These are phyloP conservation scores for Sylvietta virens DNA, from an alignment of 2,113 vertebrate genomes.

Conservation along the genomic window DNA sequence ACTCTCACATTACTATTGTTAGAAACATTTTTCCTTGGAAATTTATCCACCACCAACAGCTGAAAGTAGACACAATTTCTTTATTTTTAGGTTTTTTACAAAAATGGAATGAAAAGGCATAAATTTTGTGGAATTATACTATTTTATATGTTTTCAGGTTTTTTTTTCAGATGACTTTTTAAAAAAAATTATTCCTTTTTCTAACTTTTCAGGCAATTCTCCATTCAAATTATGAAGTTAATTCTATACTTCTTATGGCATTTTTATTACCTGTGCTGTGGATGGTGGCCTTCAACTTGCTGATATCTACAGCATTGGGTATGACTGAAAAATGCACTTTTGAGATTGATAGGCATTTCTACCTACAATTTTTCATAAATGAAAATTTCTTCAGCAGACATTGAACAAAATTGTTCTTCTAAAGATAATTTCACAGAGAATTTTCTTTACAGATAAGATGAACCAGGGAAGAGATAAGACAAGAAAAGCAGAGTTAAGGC, in stretches of 20 bases:
- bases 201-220: neutral
- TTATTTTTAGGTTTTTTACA: neutral
- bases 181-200: neutral
- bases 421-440: neutral
- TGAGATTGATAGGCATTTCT: neutral
- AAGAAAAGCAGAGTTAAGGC: neutral
- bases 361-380: neutral
- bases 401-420: neutral
- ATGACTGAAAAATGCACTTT: neutral
- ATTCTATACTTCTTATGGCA: neutral
- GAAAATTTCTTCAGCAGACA: neutral
- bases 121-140: neutral
- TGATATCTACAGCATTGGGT: neutral
- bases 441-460: neutral
- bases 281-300: neutral
- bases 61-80: neutral
- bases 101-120: neutral
- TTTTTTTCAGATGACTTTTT: neutral
- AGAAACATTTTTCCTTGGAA: neutral
- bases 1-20: neutral
- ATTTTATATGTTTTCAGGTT: neutral
- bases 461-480: neutral
- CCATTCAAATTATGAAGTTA: neutral
- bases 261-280: neutral
- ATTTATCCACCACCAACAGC: fast-evolving